Conservation (phyloP, 2,888 invertebrate genomes). For the Leucophora obtusa region DNA sequence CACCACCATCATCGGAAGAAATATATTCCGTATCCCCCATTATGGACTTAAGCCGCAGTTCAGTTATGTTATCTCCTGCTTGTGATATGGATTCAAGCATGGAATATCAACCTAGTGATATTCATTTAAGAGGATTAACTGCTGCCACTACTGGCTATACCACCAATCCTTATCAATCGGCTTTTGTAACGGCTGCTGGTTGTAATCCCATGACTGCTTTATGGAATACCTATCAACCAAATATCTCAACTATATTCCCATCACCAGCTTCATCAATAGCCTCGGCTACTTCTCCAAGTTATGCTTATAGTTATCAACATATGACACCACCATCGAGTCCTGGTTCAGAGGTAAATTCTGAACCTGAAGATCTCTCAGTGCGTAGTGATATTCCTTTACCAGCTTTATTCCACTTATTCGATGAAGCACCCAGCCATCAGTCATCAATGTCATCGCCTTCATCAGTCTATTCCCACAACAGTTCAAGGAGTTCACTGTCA, state of each 20-base stretch:
- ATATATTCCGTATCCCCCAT: constrained; percentile 6
- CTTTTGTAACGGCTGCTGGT: constrained; percentile 73
- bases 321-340: constrained; percentile 77
- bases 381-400: constrained; percentile 76
- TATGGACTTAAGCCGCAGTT: constrained; percentile 58
- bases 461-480: constrained; percentile 38
- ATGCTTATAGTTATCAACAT: constrained; percentile 64
- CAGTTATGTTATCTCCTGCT: constrained; percentile 71
- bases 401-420: constrained; percentile 73
- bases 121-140: constrained; percentile 75
- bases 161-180: constrained; percentile 72
- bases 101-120: constrained; percentile 70
- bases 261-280: constrained; percentile 70
- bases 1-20: not conserved
- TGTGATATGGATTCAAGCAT: constrained; percentile 65
- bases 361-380: constrained; percentile 77
- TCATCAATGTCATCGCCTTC: constrained; percentile 46
- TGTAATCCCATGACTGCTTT: constrained; percentile 73
- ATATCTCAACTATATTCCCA: constrained; percentile 65
- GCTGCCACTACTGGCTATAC: constrained; percentile 71
- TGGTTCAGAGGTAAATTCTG: constrained; percentile 72
- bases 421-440: constrained; percentile 69
- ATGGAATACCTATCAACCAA: constrained; percentile 73
- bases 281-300: constrained; percentile 67
- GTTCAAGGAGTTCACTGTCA: constrained; percentile 46